phyloP scores from a whole-genome alignment of 2,113 vertebrate genomes.

The Proteles cristata region DNA sequence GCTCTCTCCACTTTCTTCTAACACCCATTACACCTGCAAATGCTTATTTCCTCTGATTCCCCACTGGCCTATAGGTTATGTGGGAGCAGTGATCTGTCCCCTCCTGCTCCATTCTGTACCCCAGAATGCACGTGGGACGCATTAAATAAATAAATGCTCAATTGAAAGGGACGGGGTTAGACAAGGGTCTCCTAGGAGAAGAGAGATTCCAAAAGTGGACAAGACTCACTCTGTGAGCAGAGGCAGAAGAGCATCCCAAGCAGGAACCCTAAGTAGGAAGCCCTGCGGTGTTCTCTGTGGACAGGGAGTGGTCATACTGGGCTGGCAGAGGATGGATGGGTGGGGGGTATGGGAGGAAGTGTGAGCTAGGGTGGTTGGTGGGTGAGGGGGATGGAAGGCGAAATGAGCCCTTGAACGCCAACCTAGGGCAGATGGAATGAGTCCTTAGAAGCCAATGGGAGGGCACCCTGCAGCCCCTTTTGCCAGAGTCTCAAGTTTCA shows the following conservation, averaged over 20 bases:
- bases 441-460: not conserved
- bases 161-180: not conserved
- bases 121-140: not conserved
- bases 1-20: not conserved
- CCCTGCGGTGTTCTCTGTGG: rapidly evolving
- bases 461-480: not conserved
- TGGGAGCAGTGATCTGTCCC: not conserved
- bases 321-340: not conserved
- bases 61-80: not conserved
- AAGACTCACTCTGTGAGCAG: not conserved
- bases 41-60: not conserved
- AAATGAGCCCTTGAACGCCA: not conserved
- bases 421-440: not conserved
- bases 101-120: not conserved
- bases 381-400: not conserved
- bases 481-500: not conserved
- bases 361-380: no score
- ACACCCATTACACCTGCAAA: not conserved
- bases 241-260: not conserved
- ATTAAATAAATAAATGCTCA: not conserved
- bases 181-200: not conserved
- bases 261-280: not conserved
- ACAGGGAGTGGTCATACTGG: not conserved
- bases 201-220: not conserved
- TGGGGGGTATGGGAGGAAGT: rapidly evolving